These are phyloP conservation scores for Anser brachyrhynchus DNA, from an alignment of 2,113 vertebrate species.

Conservation along the genomic window DNA sequence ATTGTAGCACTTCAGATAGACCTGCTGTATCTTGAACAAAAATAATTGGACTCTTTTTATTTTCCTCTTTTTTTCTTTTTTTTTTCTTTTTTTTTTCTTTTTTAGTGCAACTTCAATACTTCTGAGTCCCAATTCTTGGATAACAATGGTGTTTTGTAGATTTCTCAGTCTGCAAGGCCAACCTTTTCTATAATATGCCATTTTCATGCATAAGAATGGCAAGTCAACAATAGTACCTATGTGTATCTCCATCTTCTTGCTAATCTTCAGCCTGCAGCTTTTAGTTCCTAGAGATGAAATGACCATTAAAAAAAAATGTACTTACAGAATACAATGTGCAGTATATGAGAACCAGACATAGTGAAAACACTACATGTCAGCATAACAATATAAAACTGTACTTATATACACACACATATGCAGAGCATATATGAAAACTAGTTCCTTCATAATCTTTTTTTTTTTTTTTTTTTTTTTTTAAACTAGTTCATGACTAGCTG, in stretches of 20 bases:
- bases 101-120: neutral
- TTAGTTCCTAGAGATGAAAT: slow-evolving; percentile 10
- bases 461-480: neutral
- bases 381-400: slow-evolving; percentile 29
- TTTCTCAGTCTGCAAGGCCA: slow-evolving; percentile 21
- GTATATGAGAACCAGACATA: slow-evolving; percentile 32
- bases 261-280: neutral
- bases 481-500: neutral
- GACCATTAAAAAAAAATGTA: neutral
- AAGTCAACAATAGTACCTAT: slow-evolving; percentile 30
- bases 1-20: neutral
- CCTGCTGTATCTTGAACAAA: neutral
- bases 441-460: neutral
- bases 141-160: neutral
- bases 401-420: slow-evolving; percentile 63
- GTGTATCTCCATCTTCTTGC: neutral
- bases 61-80: neutral
- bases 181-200: slow-evolving; percentile 18
- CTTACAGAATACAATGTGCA: slow-evolving; percentile 4
- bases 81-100: neutral
- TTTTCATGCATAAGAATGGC: slow-evolving; percentile 35
- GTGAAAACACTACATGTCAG: slow-evolving; percentile 28
- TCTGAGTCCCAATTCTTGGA: neutral
- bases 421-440: neutral
- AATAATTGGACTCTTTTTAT: neutral